A percentile compares a stretch with the other conserved stretches of the same genome.
These are phyloP conservation scores for Achlya flavicornis DNA, from an alignment of 2,888 invertebrate genomes.

Conservation along the genomic window DNA sequence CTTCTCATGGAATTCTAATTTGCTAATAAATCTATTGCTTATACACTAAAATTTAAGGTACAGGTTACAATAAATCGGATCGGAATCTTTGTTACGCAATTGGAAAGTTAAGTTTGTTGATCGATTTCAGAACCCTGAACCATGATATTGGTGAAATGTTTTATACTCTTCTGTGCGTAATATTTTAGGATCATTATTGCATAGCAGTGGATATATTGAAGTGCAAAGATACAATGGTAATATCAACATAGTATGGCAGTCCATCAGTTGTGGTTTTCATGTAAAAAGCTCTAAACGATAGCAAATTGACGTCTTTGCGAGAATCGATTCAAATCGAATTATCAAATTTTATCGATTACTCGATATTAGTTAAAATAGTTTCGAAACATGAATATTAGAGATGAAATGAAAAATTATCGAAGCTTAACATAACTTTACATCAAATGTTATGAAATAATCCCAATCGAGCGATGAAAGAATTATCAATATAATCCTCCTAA, in stretches of 20 bases:
- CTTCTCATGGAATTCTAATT: constrained; percentile 15
- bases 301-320: constrained; percentile 41
- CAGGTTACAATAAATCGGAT: constrained; percentile 12
- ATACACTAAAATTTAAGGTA: constrained; percentile 22
- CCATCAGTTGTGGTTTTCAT: constrained; percentile 40
- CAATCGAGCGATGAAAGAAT: constrained; percentile 18
- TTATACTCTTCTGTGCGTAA: background rate
- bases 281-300: constrained; percentile 52
- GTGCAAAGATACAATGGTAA: constrained; percentile 20
- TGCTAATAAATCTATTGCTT: background rate
- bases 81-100: constrained; percentile 24
- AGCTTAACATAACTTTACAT: constrained; percentile 2
- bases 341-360: background rate
- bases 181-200: background rate
- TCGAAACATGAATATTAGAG: constrained; percentile 10
- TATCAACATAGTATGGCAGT: constrained; percentile 34
- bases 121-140: constrained; percentile 5
- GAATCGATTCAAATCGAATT: constrained; percentile 23
- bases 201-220: background rate
- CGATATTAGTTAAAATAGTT: background rate
- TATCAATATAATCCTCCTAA: constrained; percentile 29
- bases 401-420: background rate
- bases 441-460: background rate
- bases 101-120: constrained; percentile 28
- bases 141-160: background rate